Conservation (phyloP, 1,140 invertebrate genomes). For the Chironomus striatipennis region DNA sequence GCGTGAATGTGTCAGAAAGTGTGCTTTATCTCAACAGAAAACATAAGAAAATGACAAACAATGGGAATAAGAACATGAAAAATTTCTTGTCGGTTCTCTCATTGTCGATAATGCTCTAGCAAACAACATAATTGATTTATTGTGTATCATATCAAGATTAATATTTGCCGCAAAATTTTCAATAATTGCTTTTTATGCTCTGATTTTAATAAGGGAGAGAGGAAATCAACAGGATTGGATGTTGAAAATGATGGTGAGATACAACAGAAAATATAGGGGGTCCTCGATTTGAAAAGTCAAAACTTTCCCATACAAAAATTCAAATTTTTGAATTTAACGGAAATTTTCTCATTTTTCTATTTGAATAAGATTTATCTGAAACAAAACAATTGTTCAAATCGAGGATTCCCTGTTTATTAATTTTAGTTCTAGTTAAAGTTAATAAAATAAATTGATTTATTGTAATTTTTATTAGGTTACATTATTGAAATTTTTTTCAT, state of each 20-base stretch:
- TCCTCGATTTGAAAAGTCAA: neutral
- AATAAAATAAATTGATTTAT: no score
- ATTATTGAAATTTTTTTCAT: no score
- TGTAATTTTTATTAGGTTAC: no score
- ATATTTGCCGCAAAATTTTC: conserved; percentile 3
- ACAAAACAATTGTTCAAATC: no score
- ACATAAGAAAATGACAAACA: no score
- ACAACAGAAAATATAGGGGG: neutral
- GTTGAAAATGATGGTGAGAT: neutral
- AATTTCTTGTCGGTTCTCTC: neutral
- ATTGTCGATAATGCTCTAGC: conserved; percentile 15
- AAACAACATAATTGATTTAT: conserved; percentile 23
- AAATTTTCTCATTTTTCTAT: no score
- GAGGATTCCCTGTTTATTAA: no score
- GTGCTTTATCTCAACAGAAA: neutral
- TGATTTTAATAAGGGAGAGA: neutral
- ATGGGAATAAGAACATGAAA: neutral
- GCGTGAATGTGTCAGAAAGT: conserved; percentile 9
- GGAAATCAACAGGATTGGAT: neutral
- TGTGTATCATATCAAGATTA: neutral
- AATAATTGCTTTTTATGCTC: neutral
- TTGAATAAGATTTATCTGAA: no score
- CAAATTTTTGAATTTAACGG: no score
- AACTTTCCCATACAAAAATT: no score
- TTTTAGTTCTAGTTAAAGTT: no score